Evolutionary conservation across 2,797 vertebrate genomes (phyloP).

Genomic region (Nannoperca obscura): DNA sequence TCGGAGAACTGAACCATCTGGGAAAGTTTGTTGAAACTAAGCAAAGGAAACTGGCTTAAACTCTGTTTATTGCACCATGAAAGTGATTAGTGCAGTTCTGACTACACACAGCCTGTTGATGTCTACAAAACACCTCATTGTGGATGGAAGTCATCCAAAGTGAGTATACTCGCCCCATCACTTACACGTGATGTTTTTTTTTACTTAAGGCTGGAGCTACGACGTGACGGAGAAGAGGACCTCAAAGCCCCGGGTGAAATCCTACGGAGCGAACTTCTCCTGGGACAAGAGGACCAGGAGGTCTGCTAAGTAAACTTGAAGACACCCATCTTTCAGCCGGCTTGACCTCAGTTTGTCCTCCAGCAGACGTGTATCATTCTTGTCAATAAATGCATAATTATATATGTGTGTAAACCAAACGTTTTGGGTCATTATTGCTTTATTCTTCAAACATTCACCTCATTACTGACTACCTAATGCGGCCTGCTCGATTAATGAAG

Average conservation of each 20-base stretch:
- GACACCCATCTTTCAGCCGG: slow-evolving; percentile 78
- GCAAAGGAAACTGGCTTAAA: slow-evolving; percentile 57
- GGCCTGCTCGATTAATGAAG: slow-evolving; percentile 58
- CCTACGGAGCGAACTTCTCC: slow-evolving; percentile 98
- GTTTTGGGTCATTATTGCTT: slow-evolving; percentile 63
- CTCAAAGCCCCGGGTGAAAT: slow-evolving; percentile 95
- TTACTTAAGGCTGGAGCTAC: slow-evolving; percentile 93
- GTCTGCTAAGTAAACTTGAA: slow-evolving; percentile 92
- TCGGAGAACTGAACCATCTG: slow-evolving; percentile 66
- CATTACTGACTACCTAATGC: slow-evolving; percentile 70
- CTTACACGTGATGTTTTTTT: slow-evolving; percentile 70
- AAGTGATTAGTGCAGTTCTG: slow-evolving; percentile 72
- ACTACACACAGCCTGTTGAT: slow-evolving; percentile 70
- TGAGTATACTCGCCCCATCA: slow-evolving; percentile 65
- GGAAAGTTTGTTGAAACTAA: slow-evolving; percentile 71
- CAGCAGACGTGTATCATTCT: slow-evolving; percentile 85
- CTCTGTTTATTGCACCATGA: slow-evolving; percentile 78
- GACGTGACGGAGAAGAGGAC: slow-evolving; percentile 92
- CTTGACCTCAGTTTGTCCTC: slow-evolving; percentile 81
- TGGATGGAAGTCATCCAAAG: slow-evolving; percentile 65
- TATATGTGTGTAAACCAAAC: slow-evolving; percentile 82
- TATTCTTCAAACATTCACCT: slow-evolving; percentile 77
- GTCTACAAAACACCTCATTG: slow-evolving; percentile 75
- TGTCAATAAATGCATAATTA: slow-evolving; percentile 92
- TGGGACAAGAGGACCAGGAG: slow-evolving; percentile 98